Conservation (phyloP, 1,140 invertebrate genomes). For the Lepeophtheirus salmonis region DNA sequence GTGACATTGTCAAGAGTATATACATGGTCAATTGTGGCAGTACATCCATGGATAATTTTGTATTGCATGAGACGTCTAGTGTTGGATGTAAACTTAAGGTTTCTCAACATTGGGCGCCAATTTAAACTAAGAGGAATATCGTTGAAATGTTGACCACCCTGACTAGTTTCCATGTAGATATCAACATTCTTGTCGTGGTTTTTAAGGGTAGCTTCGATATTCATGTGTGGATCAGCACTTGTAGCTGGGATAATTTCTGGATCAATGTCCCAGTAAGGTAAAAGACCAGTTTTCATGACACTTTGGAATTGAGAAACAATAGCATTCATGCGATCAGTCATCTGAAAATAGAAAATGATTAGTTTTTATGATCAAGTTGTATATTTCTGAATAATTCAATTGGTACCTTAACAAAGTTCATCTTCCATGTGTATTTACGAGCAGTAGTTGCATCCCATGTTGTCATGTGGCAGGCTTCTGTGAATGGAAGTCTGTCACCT, state of each 20-base stretch:
- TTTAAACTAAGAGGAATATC: constrained; percentile 17
- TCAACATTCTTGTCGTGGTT: constrained; percentile 19
- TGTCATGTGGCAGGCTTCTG: constrained; percentile 20
- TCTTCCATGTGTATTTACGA: constrained; percentile 17
- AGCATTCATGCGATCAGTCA: constrained; percentile 18
- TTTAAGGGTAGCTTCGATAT: constrained; percentile 19
- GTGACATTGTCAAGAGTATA: constrained; percentile 21
- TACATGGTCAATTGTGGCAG: constrained; percentile 18
- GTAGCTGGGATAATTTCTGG: constrained; percentile 10
- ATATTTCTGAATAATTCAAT: not conserved
- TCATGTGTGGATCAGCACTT: constrained; percentile 17
- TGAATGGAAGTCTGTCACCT: constrained; percentile 11
- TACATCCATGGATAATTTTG: constrained; percentile 10
- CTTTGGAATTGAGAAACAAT: constrained; percentile 18
- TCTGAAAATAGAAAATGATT: not conserved
- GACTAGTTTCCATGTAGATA: constrained; percentile 20
- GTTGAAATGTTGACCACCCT: constrained; percentile 20
- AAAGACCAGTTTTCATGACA: constrained; percentile 19
- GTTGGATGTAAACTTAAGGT: constrained; percentile 8
- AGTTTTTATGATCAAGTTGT: too few relatives aligned
- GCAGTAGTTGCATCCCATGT: constrained; percentile 20
- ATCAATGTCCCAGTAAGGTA: constrained; percentile 21
- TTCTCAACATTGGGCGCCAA: constrained; percentile 10
- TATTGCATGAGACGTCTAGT: constrained; percentile 16
- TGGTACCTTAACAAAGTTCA: constrained; percentile 18